A percentile compares a stretch with the other conserved stretches of the same genome.
phyloP scores from a whole-genome alignment of 2,888 invertebrate genomes.

The Lasioglossum morio region DNA sequence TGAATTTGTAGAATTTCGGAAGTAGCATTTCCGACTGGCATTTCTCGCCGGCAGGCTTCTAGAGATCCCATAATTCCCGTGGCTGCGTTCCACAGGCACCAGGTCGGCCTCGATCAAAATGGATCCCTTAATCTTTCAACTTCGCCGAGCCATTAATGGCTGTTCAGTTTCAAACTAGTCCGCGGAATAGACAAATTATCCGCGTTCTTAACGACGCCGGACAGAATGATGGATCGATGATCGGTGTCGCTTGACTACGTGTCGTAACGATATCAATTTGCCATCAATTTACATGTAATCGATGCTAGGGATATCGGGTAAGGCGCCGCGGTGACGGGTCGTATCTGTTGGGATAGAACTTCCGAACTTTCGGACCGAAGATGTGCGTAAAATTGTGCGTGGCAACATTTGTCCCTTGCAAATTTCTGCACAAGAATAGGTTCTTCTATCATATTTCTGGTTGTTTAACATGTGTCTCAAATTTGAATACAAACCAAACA shows the following conservation, averaged over 20 bases:
- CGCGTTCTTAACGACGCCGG: conserved; percentile 43
- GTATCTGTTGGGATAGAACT: conserved; percentile 13
- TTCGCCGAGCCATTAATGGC: conserved; percentile 31
- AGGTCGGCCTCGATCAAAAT: neutral
- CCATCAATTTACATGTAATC: conserved; percentile 63
- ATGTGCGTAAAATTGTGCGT: neutral
- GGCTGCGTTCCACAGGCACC: neutral
- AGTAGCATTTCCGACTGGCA: neutral
- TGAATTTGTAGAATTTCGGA: neutral
- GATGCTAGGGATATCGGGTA: conserved; percentile 35
- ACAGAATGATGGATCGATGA: conserved; percentile 62
- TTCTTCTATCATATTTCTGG: too few species aligned
- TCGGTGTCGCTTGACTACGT: conserved; percentile 48
- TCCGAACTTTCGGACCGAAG: neutral
- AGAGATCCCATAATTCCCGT: neutral
- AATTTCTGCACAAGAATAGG: neutral
- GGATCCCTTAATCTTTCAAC: conserved; percentile 43
- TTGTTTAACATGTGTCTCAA: neutral
- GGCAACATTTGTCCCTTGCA: neutral
- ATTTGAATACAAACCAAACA: neutral
- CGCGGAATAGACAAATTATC: conserved; percentile 46
- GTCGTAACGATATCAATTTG: conserved; percentile 62
- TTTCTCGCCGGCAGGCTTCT: neutral
- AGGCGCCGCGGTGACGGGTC: conserved; percentile 30
- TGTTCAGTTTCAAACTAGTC: conserved; percentile 31